These are phyloP conservation scores for Rhizomys pruinosus DNA, from an alignment of 2,113 vertebrate genomes.

Conservation along the genomic window DNA sequence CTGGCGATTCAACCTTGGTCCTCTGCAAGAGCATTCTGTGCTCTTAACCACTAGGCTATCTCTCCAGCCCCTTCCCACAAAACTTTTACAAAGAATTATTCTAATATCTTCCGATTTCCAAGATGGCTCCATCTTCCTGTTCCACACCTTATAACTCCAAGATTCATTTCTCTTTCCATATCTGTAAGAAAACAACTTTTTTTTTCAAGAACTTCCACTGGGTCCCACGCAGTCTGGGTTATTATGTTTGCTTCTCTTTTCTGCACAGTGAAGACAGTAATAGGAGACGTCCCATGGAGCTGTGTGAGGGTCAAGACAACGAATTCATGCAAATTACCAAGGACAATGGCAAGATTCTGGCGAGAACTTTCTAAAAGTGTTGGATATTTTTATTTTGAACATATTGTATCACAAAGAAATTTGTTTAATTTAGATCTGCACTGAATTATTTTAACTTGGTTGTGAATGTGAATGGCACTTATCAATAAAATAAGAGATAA, in stretches of 20 bases:
- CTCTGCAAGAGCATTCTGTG: too few relatives aligned
- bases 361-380: neutral
- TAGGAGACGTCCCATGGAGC: neutral
- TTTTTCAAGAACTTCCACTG: neutral
- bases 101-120: neutral
- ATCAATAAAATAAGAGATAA: neutral
- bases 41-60: too few relatives aligned
- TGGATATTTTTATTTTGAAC: constrained; percentile 13
- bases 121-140: neutral
- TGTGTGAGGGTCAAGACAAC: neutral
- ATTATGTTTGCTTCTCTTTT: neutral
- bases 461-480: constrained; percentile 15
- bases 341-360: neutral
- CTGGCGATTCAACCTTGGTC: too few relatives aligned
- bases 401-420: neutral
- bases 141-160: neutral
- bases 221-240: neutral
- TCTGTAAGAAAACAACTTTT: constrained; percentile 30
- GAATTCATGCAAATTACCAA: neutral
- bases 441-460: neutral
- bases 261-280: neutral
- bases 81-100: neutral
- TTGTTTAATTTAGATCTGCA: neutral
- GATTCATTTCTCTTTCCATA: neutral
- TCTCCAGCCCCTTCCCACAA: too few relatives aligned